Evolutionary conservation across 2,888 invertebrate genomes (phyloP), one percentile per base, ranked within the genome.

Genomic region (Hypercompe scribonia): DNA sequence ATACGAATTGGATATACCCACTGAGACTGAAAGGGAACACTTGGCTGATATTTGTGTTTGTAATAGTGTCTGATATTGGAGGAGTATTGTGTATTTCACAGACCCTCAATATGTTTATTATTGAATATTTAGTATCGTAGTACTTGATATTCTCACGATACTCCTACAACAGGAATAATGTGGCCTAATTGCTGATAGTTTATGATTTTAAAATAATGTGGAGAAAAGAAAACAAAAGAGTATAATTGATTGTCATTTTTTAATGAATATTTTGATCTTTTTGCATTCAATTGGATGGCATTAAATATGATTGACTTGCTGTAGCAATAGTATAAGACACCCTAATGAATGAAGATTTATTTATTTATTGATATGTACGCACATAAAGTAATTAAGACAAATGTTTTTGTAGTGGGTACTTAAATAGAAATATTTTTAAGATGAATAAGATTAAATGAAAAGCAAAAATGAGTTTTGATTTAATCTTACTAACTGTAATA

Each of bases 1-100:
- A 73, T 31, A 69, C 58, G 58, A 65, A 73, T 69, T 68, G 69
- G 65, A 58, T 73, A 68, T 42, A 69, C 58, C 42, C 72, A 68
- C 34, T 34, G 39, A 65, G 33, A 64, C 39, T 65, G 65, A 65
- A 64, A 65, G 72, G 64, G 65, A 34, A 21, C 65, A 58, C 65
- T 69, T 36, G 42, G 54, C 4, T 50, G 66, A 34, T 72, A 67
- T 72, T 61, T 71, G 46, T 54, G 54, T 68, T 68, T 68, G 36
- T 68, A 54, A 68, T 72, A n/a, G 63, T 15, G 31, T 31, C 28
- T 50, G 15, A 4, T 15, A 34, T 21, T 31, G 28, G 15, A 31
- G 31, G 11, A 13, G 39, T 58, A 28, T 21, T 28, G 31, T 66
- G 5, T 24, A 42, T 54, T 64, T 33, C 24, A 28, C 31, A 50